Base-by-base conservation (phyloP, 2,113 vertebrate genomes). In the Chionis minor region DNA sequence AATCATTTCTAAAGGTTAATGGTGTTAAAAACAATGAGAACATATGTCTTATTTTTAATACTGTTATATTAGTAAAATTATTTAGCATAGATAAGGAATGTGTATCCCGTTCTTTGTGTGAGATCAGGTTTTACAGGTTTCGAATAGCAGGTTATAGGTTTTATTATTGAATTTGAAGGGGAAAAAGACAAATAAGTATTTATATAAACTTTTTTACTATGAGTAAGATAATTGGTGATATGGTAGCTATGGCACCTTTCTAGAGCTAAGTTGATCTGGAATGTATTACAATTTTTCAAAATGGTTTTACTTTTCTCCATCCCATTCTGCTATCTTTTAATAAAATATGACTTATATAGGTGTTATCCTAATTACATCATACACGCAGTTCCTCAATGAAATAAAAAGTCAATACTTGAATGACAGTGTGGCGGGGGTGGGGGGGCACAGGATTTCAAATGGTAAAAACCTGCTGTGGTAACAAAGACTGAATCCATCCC, bases 1-100 rank as follows among this genome's bases (percentile, higher is more conserved):
- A 98, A 97, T 98, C 97, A 98, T 97, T 97, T 97, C 96, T 98
- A 98, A 98, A 98, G 98, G 97, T 98, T 98, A 98, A 98, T 98
- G 97, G 97, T 97, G 96, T 98, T 98, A 97, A 98, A 97, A 98
- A 97, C 97, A 97, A 97, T 82, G 96, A 98, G 96, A 98, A 96
- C 96, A 98, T 98, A 97, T 97, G 97, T 97, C 97, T 97, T 98
- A 96, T 98, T 98, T 98, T 98, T 98, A 97, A 96, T 97, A 95
- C 96, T 96, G 86, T 97, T 90, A 91, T 90, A 93, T 97, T 97
- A 98, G 95, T 97, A 96, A 97, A 97, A 97, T 97, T 96, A 96
- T 97, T 97, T 96, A 90, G 81, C 91, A 81, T 93, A 78, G 73
- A 83, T 95, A 91, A 93, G 59, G 86, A 61, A 93, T 95, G 95